Evolutionary conservation across 2,888 invertebrate genomes (phyloP), one percentile per base, ranked within the genome.

Genomic region (Liopterus haemorrhoidalis): DNA sequence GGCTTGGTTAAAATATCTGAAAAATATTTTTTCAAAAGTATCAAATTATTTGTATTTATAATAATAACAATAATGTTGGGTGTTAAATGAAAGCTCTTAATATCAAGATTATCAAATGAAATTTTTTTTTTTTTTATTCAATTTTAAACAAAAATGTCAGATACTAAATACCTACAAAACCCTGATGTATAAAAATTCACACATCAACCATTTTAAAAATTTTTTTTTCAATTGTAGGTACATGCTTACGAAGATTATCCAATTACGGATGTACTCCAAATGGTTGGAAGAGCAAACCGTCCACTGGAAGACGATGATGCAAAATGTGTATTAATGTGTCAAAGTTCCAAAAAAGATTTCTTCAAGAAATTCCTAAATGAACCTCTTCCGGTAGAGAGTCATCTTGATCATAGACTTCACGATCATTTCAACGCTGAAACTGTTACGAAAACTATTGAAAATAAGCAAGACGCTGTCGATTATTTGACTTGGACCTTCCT

Each of bases 371-470:
- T 99, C 66, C 73, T 99, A 37, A 94, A 92, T 64, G 97, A 99
- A 65, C 94, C 96, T 1, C 68, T 99, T 44, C 97, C 97, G 1
- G 85, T 97, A 0, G 97, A 97, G 79, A 96, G 95, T 53, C 97
- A 99, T 68, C 72, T 99, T 56, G 97, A 99, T 73, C 97, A 97
- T 62, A 81, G 93, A 50, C 76, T 99, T 2, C 97, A 99, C 68
- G 99, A 99, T 71, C 99, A 99, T 70, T 94, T 99, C 68, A 99
- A 99, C 71, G 99, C 99, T 0, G 99, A 99, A 72, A 95, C 99
- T 43, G 97, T 99, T 0, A 99, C 99, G 0, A 97, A 97, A 69
- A 99, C 97, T 0, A 94, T 99, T 57, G 99, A 99, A 71, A 99
- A 99, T 72, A 99, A 99, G 63, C 99, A 99, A 66, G 99, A 99